Percentiles rank a stretch among this genome's conserved stretches.
phyloP scores from a whole-genome alignment of 2,888 invertebrate genomes.

The Pseudolycoriella hygida region DNA sequence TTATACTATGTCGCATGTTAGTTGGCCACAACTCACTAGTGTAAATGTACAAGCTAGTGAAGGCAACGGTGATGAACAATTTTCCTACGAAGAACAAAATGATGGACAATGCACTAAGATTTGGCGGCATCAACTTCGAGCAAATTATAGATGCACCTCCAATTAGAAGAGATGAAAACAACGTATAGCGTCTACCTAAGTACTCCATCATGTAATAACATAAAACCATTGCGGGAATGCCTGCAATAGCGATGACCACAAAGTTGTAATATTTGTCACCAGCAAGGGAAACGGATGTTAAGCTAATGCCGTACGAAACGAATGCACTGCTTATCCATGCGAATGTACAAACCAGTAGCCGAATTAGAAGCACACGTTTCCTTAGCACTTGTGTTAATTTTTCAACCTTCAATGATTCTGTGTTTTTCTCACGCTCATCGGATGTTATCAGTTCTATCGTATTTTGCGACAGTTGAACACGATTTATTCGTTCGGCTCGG shows the following conservation, averaged over 20 bases:
- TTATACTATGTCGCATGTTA: constrained; percentile 35
- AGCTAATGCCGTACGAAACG: constrained; percentile 53
- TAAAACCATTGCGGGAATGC: constrained; percentile 46
- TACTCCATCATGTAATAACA: constrained; percentile 39
- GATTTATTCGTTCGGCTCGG: background rate
- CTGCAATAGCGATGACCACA: constrained; percentile 30
- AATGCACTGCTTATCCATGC: constrained; percentile 57
- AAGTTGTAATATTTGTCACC: constrained; percentile 58
- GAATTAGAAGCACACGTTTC: background rate
- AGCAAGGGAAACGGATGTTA: constrained; percentile 46
- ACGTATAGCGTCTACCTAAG: constrained; percentile 38
- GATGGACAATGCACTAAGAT: constrained; percentile 14
- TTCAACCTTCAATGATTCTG: background rate
- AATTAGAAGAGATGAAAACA: constrained; percentile 36
- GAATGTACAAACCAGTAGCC: constrained; percentile 36
- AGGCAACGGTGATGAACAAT: constrained; percentile 38
- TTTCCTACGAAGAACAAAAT: constrained; percentile 37
- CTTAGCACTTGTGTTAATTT: background rate
- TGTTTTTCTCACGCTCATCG: background rate
- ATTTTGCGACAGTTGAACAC: background rate
- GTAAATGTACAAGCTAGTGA: constrained; percentile 39
- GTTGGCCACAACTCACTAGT: constrained; percentile 48
- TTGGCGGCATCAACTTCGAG: constrained; percentile 20
- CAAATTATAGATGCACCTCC: constrained; percentile 28
- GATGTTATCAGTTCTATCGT: background rate